Conservation (phyloP, 1,140 invertebrate species). For the Drosophila virilis region DNA sequence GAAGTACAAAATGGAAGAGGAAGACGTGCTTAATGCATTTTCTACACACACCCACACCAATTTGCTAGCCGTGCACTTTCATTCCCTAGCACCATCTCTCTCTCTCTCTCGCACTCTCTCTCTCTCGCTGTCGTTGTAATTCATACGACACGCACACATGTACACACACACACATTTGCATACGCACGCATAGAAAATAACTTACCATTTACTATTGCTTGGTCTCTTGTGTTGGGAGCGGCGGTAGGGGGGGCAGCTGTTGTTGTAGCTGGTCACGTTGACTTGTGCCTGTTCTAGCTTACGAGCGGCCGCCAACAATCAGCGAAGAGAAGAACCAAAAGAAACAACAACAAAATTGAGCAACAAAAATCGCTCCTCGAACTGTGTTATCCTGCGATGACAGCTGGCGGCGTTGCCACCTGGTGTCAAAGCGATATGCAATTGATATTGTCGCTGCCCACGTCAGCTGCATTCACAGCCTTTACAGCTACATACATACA, state of each 20-base stretch:
- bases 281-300: background rate
- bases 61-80: constrained; percentile 57
- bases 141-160: constrained; percentile 7
- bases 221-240: too few relatives aligned
- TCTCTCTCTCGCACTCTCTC: background rate
- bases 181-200: constrained; percentile 3
- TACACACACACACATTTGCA: background rate
- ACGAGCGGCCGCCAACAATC: background rate
- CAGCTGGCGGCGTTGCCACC: constrained; percentile 34
- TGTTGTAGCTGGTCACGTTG: background rate
- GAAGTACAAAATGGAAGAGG: constrained; percentile 1
- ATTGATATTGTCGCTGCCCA: constrained; percentile 48
- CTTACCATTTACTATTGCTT: constrained; percentile 6
- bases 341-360: background rate
- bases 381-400: constrained; percentile 30
- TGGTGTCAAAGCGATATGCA: constrained; percentile 20
- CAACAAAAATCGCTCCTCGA: background rate
- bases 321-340: background rate
- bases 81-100: constrained; percentile 29
- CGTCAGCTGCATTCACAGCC: constrained; percentile 12
- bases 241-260: background rate
- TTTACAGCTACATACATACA: background rate
- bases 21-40: constrained; percentile 47
- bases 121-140: background rate
- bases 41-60: constrained; percentile 18